Evolutionary conservation across 1,140 invertebrate species (phyloP).

Genomic region (Mamestra configurata): DNA sequence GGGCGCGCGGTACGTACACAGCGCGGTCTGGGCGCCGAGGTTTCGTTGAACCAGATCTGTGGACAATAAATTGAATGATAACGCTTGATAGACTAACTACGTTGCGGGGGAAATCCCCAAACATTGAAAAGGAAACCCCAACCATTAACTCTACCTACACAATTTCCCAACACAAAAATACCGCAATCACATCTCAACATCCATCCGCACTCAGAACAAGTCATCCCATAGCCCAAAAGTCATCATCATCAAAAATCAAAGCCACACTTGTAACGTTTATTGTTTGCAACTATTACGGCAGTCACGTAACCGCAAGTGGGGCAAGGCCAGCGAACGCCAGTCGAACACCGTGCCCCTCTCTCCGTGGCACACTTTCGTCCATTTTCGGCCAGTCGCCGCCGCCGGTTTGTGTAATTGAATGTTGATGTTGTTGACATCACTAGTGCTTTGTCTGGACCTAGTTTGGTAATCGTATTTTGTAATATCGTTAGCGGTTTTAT

Average conservation of each 20-base stretch:
- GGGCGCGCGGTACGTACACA: slow-evolving; percentile 92
- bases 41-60: slow-evolving; percentile 77
- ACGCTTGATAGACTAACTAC: slow-evolving; percentile 16
- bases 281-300: slow-evolving; percentile 52
- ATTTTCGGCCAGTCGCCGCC: slow-evolving; percentile 49
- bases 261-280: slow-evolving; percentile 22
- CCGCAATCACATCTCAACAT: background rate
- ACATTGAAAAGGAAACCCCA: background rate
- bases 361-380: slow-evolving; percentile 72
- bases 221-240: background rate
- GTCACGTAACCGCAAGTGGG: slow-evolving; percentile 69
- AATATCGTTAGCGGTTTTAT: slow-evolving; percentile 23
- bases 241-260: slow-evolving; percentile 27
- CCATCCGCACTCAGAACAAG: background rate
- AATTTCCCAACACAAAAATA: background rate
- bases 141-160: background rate
- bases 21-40: slow-evolving; percentile 92
- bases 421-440: slow-evolving; percentile 58
- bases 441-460: slow-evolving; percentile 50
- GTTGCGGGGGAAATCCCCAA: background rate
- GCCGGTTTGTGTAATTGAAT: slow-evolving; percentile 51
- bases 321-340: slow-evolving; percentile 72
- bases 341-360: slow-evolving; percentile 67
- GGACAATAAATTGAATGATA: slow-evolving; percentile 50
- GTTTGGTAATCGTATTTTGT: slow-evolving; percentile 49